Evolutionary conservation across 2,888 invertebrate genomes (phyloP).

Genomic region (Agrotis segetum): DNA sequence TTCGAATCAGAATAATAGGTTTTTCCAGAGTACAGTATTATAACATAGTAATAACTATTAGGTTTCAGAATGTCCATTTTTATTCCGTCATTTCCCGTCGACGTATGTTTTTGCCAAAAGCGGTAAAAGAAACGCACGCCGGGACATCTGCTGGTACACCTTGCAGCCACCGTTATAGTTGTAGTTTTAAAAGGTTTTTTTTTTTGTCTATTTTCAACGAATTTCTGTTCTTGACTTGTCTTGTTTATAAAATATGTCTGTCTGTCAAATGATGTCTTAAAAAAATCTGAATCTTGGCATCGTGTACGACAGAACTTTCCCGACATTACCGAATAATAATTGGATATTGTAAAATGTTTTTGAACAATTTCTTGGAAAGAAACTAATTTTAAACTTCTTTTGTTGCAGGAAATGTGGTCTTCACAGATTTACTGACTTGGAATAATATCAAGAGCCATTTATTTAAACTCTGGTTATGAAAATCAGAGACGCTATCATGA

Average conservation of each 20-base stretch:
- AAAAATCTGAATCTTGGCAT: slow-evolving; percentile 32
- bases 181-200: slow-evolving; percentile 17
- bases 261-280: slow-evolving; percentile 21
- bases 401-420: background rate
- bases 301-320: background rate
- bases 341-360: slow-evolving; percentile 8
- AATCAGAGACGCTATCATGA: too few species aligned
- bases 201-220: slow-evolving; percentile 25
- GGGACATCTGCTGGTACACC: slow-evolving; percentile 42
- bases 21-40: slow-evolving; percentile 10
- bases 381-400: slow-evolving; percentile 7
- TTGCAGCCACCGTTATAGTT: slow-evolving; percentile 30
- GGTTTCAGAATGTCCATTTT: slow-evolving; percentile 13
- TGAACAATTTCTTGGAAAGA: slow-evolving; percentile 17
- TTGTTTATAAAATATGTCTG: slow-evolving; percentile 20
- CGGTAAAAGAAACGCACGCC: slow-evolving; percentile 16
- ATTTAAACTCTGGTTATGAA: too few species aligned
- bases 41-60: too few species aligned
- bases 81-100: slow-evolving; percentile 1
- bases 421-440: background rate
- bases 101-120: slow-evolving; percentile 30
- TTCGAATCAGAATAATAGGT: slow-evolving; percentile 18
- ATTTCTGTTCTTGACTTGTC: slow-evolving; percentile 16
- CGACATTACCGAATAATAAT: slow-evolving; percentile 20
- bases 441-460: background rate